Base-by-base conservation (phyloP, 2,113 vertebrate species). In the Caranx melampygus region DNA sequence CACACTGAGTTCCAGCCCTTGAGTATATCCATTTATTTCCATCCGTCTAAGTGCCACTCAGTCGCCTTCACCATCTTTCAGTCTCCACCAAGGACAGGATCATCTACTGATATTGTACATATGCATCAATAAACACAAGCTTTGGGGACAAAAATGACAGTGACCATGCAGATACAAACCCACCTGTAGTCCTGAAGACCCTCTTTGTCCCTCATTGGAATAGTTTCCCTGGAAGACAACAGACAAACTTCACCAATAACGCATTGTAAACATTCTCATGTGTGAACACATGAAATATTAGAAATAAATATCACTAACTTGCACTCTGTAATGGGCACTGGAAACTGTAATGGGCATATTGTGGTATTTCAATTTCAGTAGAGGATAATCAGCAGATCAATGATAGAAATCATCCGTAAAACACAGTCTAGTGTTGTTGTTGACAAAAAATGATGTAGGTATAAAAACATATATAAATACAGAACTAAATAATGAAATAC, bases 171-270 rank as follows among this genome's bases (percentile, higher is more conserved):
- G 2, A 57, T 6, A 63, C 34, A 73, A 44, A 33, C 16, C 47
- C 91, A 99, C 98, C 98, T 95, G 93, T 99, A 99, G 93, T 99
- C 98, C 88, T 98, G 98, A 44, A 97, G 96, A 82, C 96, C 97
- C 92, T 99, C 98, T 92, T 99, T 99, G 92, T 99, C 98, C 90
- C 98, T 96, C 98, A 99, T 98, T 2, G 97, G 90, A 78, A 97
- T 10, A 0, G 98, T 99, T 76, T 93, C 92, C 77, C 98, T 99
- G 47, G 37, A 92, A 78, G 72, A 72, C 55, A 88, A 60, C 8
- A 78, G 14, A 66, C 3, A 62, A 51, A 6, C 14, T 5, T 34
- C 26, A 16, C 15, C 44, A 20, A 26, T 35, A 11, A 44, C 15
- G 26, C 6, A 31, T 15, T 13, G n/a, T 44, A 37, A 62, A 49